Percentiles rank a stretch among this genome's conserved stretches.
Evolutionary conservation across 2,797 vertebrate genomes (phyloP).

Genomic region (Coilia nasus): DNA sequence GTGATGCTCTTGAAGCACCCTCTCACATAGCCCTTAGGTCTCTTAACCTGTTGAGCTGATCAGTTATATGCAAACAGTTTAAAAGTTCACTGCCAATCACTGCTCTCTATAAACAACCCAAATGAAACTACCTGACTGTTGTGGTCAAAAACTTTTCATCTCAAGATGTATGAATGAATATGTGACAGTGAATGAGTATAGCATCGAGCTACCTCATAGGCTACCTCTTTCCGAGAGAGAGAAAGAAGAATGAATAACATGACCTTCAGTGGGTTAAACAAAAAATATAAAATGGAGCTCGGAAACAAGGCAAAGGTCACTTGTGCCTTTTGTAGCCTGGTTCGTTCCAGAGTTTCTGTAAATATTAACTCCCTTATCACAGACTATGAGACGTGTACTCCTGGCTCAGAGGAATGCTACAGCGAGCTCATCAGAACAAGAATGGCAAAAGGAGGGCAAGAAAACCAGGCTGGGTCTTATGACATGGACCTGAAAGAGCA

Average conservation of each 20-base stretch:
- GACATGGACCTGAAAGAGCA: neutral
- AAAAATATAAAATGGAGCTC: slow-evolving; percentile 42
- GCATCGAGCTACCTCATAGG: neutral
- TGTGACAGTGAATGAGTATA: neutral
- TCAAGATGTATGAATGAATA: neutral
- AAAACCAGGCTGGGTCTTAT: neutral
- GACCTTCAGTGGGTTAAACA: slow-evolving; percentile 10
- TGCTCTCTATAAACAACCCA: neutral
- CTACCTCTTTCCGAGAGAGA: slow-evolving; percentile 1
- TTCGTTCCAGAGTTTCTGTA: slow-evolving; percentile 57
- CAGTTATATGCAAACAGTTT: neutral
- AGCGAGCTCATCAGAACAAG: slow-evolving; percentile 15
- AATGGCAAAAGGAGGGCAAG: neutral
- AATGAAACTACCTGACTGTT: neutral
- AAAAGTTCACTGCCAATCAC: neutral
- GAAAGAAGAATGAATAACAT: slow-evolving; percentile 5
- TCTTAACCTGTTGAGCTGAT: neutral
- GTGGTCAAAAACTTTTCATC: neutral
- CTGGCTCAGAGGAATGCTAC: slow-evolving; percentile 20
- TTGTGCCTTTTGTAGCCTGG: slow-evolving; percentile 41
- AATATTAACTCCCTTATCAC: slow-evolving; percentile 65
- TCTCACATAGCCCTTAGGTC: neutral
- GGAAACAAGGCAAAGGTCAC: slow-evolving; percentile 60
- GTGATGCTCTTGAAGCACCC: slow-evolving; percentile 17
- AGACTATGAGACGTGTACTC: slow-evolving; percentile 42